Conservation (phyloP, 2,888 invertebrate species). For the Conchocele bisecta region DNA sequence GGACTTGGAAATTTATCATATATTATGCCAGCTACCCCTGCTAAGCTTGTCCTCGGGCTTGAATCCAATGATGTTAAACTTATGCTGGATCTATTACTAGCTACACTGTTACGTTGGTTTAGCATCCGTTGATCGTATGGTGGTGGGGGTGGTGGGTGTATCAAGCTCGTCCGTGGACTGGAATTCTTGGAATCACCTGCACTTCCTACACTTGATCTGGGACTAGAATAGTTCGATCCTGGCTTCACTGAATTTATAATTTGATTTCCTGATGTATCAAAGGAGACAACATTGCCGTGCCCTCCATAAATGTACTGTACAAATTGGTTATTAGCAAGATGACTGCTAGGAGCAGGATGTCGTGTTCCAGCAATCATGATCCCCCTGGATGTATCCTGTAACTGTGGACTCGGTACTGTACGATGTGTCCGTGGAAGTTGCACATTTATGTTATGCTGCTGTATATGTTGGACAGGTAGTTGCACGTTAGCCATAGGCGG, state of each 20-base stretch:
- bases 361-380: constrained; percentile 66
- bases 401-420: too few species aligned
- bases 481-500: too few species aligned
- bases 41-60: constrained; percentile 82
- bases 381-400: too few species aligned
- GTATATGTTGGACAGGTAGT: too few species aligned
- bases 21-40: constrained; percentile 70
- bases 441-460: too few species aligned
- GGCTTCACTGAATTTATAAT: constrained; percentile 41
- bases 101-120: constrained; percentile 72
- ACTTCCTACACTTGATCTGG: constrained; percentile 80
- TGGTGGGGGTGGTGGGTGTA: constrained; percentile 68
- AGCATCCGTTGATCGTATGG: constrained; percentile 70
- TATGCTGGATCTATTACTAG: constrained; percentile 79
- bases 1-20: constrained; percentile 82
- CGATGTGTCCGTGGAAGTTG: too few species aligned
- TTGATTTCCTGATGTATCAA: constrained; percentile 49
- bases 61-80: constrained; percentile 84
- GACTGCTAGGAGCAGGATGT: constrained; percentile 63
- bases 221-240: constrained; percentile 74
- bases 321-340: constrained; percentile 16
- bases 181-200: constrained; percentile 77
- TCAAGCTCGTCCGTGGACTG: constrained; percentile 75
- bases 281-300: constrained; percentile 47
- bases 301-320: constrained; percentile 19